Base-by-base conservation (phyloP, 1,140 invertebrate species). In the Sycophaga agraensis region DNA sequence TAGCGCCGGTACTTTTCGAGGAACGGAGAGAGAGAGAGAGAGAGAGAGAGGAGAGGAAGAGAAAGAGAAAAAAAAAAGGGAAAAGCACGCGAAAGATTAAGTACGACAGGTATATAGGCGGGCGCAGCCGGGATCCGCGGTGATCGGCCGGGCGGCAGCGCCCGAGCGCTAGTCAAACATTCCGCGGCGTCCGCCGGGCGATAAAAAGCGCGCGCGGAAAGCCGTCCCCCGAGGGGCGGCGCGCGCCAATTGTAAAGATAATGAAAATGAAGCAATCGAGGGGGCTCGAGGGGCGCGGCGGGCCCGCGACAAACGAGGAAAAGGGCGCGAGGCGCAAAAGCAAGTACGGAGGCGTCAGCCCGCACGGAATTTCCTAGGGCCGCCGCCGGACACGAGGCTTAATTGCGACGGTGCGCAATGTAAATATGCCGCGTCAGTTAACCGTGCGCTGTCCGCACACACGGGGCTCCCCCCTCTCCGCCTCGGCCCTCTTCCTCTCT, bases 341-440 rank as follows among this genome's bases (percentile, higher is more conserved):
- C 75, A 69, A 63, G 68, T 70, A 71, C 67, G 49, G 73, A 76
- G 75, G 70, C 71, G 73, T 74, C 68, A 73, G 74, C 69, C 71
- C 71, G 68, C 66, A 73, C 73, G 70, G 72, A 74, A 77, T 76
- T 76, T 75, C 70, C 73, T 71, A 71, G 71, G 73, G 70, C 31
- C 31, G 26, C 31, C 48, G 72, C 68, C 68, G 72, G 69, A 75
- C 71, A 77, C 75, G 72, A 72, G 73, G 77, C 74, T 79, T 78
- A 77, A 79, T 78, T 79, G 74, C 75, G 72, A 70, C 74, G 68
- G 69, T 73, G 70, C 70, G 74, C 72, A 75, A 77, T 78, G 74
- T 78, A 78, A 78, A 79, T 78, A 77, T 78, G 72, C 70, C 72
- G 73, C 70, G 74, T 77, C 76, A 74, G 73, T 77, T 75, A 73